These are phyloP conservation scores for Vespertilio murinus DNA, from an alignment of 2,797 vertebrate species.

Conservation along the genomic window DNA sequence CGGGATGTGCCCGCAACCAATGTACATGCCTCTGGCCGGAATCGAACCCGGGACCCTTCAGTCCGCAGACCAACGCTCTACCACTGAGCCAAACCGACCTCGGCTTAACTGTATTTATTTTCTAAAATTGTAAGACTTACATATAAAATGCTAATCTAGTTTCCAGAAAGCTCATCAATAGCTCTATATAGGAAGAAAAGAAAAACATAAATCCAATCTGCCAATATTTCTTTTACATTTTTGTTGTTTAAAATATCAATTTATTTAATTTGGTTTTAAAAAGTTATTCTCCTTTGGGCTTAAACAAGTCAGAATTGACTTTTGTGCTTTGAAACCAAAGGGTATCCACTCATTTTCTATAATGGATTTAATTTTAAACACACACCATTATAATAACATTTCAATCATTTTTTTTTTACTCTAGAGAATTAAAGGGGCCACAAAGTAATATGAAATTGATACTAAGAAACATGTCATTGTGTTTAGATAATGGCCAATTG, in stretches of 20 bases:
- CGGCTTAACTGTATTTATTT: not conserved
- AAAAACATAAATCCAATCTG: not conserved
- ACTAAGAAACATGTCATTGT: slow-evolving; percentile 9
- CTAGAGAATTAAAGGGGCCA: not conserved
- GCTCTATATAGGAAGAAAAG: not conserved
- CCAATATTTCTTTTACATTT: not conserved
- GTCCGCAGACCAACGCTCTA: no score
- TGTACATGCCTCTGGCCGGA: no score
- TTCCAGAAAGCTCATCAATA: not conserved
- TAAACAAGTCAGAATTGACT: slow-evolving; percentile 3
- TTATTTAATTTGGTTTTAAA: not conserved
- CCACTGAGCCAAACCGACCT: no score
- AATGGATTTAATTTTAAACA: slow-evolving; percentile 3
- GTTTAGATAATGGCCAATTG: not conserved
- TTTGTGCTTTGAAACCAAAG: slow-evolving; percentile 1
- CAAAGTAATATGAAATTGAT: not conserved
- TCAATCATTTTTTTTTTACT: slow-evolving; percentile 38
- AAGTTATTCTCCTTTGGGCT: not conserved
- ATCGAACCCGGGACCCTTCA: no score
- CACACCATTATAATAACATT: not conserved
- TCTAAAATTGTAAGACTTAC: not conserved
- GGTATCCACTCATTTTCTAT: not conserved
- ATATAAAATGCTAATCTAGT: not conserved
- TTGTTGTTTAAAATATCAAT: not conserved
- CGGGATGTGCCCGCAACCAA: no score